These are phyloP conservation scores for Cavia porcellus DNA, from an alignment of 2,113 vertebrate genomes.

Conservation along the genomic window DNA sequence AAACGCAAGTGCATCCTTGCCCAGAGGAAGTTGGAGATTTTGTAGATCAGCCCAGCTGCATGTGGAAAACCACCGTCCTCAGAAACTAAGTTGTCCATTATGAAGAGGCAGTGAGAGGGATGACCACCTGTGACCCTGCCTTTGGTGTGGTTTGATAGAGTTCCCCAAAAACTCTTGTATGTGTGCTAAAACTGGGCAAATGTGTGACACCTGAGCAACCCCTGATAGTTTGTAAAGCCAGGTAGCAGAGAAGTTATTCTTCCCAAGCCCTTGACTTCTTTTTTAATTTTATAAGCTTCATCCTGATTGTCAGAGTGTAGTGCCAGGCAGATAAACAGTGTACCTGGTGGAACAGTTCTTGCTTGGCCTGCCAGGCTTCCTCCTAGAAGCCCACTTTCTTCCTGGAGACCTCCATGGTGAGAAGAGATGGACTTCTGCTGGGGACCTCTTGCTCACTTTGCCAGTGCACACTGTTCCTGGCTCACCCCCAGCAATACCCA, in stretches of 20 bases:
- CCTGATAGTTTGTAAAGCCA: background rate
- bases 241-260: background rate
- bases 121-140: background rate
- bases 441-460: constrained; percentile 22
- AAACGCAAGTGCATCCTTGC: background rate
- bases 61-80: constrained; percentile 20
- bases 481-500: constrained; percentile 12
- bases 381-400: constrained; percentile 10
- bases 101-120: background rate
- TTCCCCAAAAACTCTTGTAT: background rate
- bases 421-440: constrained; percentile 40
- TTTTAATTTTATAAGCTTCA: background rate
- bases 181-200: constrained; percentile 12
- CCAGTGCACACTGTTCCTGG: background rate
- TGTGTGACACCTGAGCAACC: background rate
- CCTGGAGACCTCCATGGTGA: background rate
- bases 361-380: background rate
- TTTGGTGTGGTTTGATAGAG: constrained; percentile 11
- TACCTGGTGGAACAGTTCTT: background rate
- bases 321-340: background rate
- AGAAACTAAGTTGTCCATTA: constrained; percentile 47
- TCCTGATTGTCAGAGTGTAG: background rate
- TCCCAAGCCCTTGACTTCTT: constrained; percentile 35
- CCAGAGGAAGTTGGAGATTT: background rate
- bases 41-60: background rate